Evolutionary conservation across 2,888 invertebrate genomes (phyloP), one percentile per base, ranked within the genome.

Genomic region (Agrotis puta): DNA sequence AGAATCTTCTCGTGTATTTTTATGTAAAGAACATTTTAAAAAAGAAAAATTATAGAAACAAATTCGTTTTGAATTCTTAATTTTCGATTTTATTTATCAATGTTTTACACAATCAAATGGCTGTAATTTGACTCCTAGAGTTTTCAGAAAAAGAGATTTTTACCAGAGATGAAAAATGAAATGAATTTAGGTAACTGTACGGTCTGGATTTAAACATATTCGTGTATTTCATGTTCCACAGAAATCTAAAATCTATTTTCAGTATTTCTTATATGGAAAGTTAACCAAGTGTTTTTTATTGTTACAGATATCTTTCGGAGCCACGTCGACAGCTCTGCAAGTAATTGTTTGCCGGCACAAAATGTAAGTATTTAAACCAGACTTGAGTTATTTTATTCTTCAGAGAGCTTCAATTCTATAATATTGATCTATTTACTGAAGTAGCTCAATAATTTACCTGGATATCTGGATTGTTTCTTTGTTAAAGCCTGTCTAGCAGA

Each of bases 291-390:
- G 9, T 33, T 13, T 70, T 0, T 61, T 13, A 3, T 84, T 82
- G 82, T 85, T 85, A n/a, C 82, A 85, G 86, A 64, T 84, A 45
- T 59, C 6, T 54, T 3, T n/a, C 59, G 22, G 57, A 13, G 51
- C 22, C 54, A 24, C 39, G 33, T 16, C 47, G 39, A 48, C 50
- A 48, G 63, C 58, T 79, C 67, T 64, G 9, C 53, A 66, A 74
- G 57, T 82, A 76, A 79, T 70, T 71, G 67, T 70, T 72, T 58
- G 56, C 47, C 54, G 64, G 72, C 74, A 74, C 80, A 87, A 81
- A 77, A 87, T 87, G 87, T 87, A 70, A 87, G 87, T 82, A 56
- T 50, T n/a, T 33, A 16, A 43, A 9, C 22, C 22, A 20, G n/a
- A 50, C 56, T 20, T 27, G 27, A n/a, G 13, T 33, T 27, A n/a